phyloP scores from a whole-genome alignment of 64 coral and sea anemone genomes.

The Montipora efflorescens region DNA sequence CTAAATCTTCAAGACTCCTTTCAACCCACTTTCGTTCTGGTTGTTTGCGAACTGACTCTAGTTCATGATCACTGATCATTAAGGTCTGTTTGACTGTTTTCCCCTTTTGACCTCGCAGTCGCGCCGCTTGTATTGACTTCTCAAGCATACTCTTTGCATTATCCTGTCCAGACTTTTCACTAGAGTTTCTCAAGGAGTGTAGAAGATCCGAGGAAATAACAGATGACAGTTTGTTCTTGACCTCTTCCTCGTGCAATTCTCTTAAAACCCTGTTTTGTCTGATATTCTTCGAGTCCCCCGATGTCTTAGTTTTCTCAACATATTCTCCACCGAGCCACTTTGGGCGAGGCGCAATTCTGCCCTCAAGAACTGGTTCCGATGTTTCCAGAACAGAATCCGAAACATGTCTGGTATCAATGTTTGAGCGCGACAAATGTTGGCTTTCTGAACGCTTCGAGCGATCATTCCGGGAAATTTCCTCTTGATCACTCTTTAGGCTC shows the following conservation, averaged over 20 bases:
- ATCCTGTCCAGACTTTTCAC: not conserved
- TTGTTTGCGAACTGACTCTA: not conserved
- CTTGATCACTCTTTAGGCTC: not conserved
- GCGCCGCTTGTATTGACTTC: not conserved
- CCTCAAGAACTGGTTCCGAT: not conserved
- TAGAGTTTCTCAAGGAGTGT: not conserved
- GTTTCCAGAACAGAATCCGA: not conserved
- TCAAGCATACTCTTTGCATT: not conserved
- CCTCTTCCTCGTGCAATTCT: not conserved
- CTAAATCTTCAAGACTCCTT: conserved; percentile 35
- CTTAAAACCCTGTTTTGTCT: not conserved
- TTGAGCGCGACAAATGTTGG: not conserved
- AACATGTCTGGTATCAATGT: not conserved
- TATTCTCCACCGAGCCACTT: not conserved
- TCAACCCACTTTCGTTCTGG: not conserved
- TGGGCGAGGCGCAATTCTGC: not conserved
- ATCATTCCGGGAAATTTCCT: not conserved
- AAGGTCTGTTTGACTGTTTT: not conserved
- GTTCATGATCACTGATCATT: not conserved
- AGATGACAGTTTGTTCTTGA: not conserved
- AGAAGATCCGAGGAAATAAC: not conserved
- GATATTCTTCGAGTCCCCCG: not conserved
- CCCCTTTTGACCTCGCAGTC: not conserved
- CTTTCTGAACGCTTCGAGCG: not conserved
- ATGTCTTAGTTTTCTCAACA: not conserved